A percentile compares a stretch with the other conserved stretches of the same genome.
These are phyloP conservation scores for Glaucopsyche alexis DNA, from an alignment of 2,888 invertebrate species.

Conservation along the genomic window DNA sequence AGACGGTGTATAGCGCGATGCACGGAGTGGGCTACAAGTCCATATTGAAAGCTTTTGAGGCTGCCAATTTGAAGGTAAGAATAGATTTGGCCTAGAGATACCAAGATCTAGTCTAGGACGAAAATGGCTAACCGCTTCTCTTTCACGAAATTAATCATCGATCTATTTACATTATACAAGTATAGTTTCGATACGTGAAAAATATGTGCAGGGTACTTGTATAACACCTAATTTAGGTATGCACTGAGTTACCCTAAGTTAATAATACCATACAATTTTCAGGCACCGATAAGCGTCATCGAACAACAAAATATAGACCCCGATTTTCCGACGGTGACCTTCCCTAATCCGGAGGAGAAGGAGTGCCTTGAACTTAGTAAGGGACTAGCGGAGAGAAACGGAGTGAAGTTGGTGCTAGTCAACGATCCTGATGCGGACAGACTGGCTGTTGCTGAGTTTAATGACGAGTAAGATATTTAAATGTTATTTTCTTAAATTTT, in stretches of 20 bases:
- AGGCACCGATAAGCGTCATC: constrained; percentile 83
- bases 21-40: constrained; percentile 96
- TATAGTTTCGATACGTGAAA: too few relatives aligned
- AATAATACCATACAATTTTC: constrained; percentile 29
- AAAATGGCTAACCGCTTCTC: too few relatives aligned
- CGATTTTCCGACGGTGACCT: constrained; percentile 97
- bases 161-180: too few relatives aligned
- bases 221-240: too few relatives aligned
- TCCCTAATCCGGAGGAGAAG: constrained; percentile 98
- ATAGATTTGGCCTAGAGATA: not conserved
- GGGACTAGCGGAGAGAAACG: constrained; percentile 85
- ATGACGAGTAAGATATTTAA: constrained; percentile 69
- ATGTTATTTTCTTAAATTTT: not conserved
- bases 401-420: constrained; percentile 89
- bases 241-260: not conserved
- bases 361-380: constrained; percentile 88
- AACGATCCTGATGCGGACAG: constrained; percentile 99
- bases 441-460: constrained; percentile 94
- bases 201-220: too few relatives aligned
- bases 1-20: constrained; percentile 96
- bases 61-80: constrained; percentile 85
- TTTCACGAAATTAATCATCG: too few relatives aligned
- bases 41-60: constrained; percentile 86
- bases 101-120: too few relatives aligned
- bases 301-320: constrained; percentile 95